These are phyloP conservation scores for Torymus auratus DNA, from an alignment of 2,888 invertebrate genomes.

Conservation along the genomic window DNA sequence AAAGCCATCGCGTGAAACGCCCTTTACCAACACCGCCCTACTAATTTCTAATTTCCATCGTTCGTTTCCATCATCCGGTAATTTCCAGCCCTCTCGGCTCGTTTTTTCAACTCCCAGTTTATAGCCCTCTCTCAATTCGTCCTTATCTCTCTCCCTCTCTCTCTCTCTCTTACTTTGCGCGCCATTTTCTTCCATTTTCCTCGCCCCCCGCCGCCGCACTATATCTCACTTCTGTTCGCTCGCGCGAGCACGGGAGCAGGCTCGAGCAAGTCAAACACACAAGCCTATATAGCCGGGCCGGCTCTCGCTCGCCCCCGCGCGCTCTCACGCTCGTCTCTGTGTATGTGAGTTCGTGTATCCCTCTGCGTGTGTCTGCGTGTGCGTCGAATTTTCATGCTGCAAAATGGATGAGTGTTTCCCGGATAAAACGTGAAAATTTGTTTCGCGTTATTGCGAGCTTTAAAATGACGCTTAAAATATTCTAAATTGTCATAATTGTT, in stretches of 20 bases:
- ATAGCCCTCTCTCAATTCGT: constrained; percentile 27
- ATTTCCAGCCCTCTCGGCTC: background rate
- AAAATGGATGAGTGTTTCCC: too few relatives aligned
- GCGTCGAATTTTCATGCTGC: too few relatives aligned
- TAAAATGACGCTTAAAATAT: too few relatives aligned
- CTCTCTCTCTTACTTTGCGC: constrained; percentile 36
- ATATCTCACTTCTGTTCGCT: constrained; percentile 49
- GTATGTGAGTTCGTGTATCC: background rate
- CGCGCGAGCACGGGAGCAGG: constrained; percentile 35
- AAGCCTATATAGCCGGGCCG: background rate
- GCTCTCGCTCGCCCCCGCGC: background rate
- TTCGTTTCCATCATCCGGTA: background rate
- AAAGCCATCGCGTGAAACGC: too few relatives aligned
- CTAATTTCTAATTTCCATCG: background rate
- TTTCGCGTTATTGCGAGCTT: too few relatives aligned
- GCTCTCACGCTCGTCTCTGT: background rate
- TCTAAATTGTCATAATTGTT: too few relatives aligned
- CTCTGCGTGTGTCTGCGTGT: too few relatives aligned
- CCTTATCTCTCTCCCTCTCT: constrained; percentile 46
- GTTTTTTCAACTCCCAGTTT: constrained; percentile 10
- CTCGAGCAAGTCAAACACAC: constrained; percentile 50
- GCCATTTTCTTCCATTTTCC: constrained; percentile 50
- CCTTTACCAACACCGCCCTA: background rate
- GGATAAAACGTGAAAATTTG: too few relatives aligned
- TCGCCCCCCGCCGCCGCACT: constrained; percentile 10